These are phyloP conservation scores for Bombus picipes DNA, from an alignment of 1,140 invertebrate species.

Conservation along the genomic window DNA sequence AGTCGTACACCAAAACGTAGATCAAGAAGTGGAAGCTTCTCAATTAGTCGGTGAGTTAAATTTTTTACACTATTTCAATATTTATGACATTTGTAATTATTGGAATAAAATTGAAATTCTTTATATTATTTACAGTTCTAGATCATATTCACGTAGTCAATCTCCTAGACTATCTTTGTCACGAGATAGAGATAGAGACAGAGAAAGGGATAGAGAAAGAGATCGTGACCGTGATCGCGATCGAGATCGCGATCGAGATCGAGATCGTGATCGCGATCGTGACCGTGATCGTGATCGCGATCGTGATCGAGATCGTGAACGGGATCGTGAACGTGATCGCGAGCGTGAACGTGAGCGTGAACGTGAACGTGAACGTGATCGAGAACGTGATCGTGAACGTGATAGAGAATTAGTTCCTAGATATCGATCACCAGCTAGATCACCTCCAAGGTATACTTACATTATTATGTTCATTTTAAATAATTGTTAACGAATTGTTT, in stretches of 20 bases:
- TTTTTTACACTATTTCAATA: neutral
- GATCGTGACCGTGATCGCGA: conserved; percentile 66
- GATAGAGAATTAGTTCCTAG: conserved; percentile 76
- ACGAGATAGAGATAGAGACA: conserved; percentile 76
- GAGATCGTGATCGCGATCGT: conserved; percentile 58
- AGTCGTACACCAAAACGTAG: conserved; percentile 81
- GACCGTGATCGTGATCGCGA: conserved; percentile 62
- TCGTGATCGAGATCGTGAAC: conserved; percentile 52
- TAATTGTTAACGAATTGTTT: neutral
- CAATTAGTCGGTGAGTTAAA: conserved; percentile 83
- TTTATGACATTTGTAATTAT: neutral
- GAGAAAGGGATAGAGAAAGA: conserved; percentile 67
- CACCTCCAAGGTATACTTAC: conserved; percentile 78
- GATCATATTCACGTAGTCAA: conserved; percentile 80
- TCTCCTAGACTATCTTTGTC: conserved; percentile 78
- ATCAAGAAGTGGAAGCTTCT: conserved; percentile 81
- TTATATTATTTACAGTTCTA: conserved; percentile 72
- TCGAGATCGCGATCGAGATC: conserved; percentile 65
- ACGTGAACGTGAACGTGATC: conserved; percentile 67
- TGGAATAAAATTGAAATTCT: neutral
- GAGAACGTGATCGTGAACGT: conserved; percentile 64
- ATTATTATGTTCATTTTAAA: neutral
- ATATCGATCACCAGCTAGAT: conserved; percentile 83
- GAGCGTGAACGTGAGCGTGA: conserved; percentile 68
- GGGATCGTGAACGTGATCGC: conserved; percentile 62